A percentile compares a stretch with the other conserved stretches of the same genome.
Evolutionary conservation across 2,797 vertebrate species (phyloP).

Genomic region (Zalophus californianus): DNA sequence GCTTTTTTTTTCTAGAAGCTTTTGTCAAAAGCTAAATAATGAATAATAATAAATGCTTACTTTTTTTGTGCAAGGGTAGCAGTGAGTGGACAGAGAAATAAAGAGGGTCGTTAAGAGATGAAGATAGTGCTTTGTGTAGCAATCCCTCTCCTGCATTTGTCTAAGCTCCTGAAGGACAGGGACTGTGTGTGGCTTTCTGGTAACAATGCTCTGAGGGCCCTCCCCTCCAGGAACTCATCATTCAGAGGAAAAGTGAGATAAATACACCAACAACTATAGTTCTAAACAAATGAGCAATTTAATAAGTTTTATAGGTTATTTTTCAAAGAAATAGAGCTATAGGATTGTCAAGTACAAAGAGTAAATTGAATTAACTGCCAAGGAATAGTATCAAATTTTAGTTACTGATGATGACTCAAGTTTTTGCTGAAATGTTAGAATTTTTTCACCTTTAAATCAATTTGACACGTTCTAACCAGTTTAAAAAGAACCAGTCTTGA

Average conservation of each 20-base stretch:
- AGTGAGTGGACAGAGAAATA: background rate
- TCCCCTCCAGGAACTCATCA: background rate
- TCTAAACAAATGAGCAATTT: slow-evolving; percentile 11
- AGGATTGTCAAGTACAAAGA: background rate
- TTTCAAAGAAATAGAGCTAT: slow-evolving; percentile 16
- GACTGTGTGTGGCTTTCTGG: background rate
- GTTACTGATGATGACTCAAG: slow-evolving; percentile 34
- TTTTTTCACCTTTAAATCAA: slow-evolving; percentile 54
- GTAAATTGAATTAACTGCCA: slow-evolving; percentile 34
- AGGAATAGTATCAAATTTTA: slow-evolving; percentile 44
- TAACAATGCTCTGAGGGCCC: background rate
- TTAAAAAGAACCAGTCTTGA: slow-evolving; percentile 16
- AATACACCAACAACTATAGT: background rate
- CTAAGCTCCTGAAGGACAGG: background rate
- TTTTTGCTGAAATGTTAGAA: slow-evolving; percentile 46
- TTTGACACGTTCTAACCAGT: background rate
- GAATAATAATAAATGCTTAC: slow-evolving; percentile 15
- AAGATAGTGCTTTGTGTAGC: background rate
- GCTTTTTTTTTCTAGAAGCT: background rate
- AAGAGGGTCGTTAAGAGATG: background rate
- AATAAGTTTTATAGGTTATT: background rate
- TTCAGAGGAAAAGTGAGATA: background rate
- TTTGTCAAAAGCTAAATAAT: slow-evolving; percentile 43
- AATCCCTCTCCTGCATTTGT: background rate
- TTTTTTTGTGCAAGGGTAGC: background rate